phyloP scores from a whole-genome alignment of 2,888 invertebrate species.

The Polia nebulosa region DNA sequence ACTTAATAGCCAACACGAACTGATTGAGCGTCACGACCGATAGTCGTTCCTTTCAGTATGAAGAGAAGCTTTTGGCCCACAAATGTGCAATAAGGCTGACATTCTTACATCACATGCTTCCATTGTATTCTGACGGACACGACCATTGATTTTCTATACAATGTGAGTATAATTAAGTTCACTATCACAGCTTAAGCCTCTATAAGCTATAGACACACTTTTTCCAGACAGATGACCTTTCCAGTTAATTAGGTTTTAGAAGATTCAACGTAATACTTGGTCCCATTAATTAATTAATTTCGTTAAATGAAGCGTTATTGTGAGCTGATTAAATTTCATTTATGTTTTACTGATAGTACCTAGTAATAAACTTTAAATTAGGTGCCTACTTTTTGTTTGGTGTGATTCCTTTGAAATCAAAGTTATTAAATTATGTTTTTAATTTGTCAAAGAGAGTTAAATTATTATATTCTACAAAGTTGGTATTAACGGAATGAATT shows the following conservation, averaged over 20 bases:
- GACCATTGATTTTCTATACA: conserved; percentile 19
- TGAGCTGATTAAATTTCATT: conserved; percentile 30
- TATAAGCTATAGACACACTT: conserved; percentile 29
- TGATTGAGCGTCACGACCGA: background rate
- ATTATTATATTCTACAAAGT: background rate
- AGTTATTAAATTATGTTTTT: background rate
- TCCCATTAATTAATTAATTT: conserved; percentile 56
- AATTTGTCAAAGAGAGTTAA: background rate
- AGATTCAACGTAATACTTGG: conserved; percentile 52
- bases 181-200: conserved; percentile 22
- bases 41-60: background rate
- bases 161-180: conserved; percentile 15
- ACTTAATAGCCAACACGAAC: background rate
- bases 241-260: conserved; percentile 60
- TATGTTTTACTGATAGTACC: conserved; percentile 25
- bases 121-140: conserved; percentile 1
- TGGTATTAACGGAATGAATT: background rate
- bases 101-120: background rate
- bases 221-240: conserved; percentile 59
- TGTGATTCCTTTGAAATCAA: background rate
- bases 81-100: background rate
- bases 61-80: background rate
- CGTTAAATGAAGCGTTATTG: conserved; percentile 39
- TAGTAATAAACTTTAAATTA: conserved; percentile 14
- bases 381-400: background rate